Base-by-base conservation (phyloP, 1,140 invertebrate genomes). In the Limonius californicus region DNA sequence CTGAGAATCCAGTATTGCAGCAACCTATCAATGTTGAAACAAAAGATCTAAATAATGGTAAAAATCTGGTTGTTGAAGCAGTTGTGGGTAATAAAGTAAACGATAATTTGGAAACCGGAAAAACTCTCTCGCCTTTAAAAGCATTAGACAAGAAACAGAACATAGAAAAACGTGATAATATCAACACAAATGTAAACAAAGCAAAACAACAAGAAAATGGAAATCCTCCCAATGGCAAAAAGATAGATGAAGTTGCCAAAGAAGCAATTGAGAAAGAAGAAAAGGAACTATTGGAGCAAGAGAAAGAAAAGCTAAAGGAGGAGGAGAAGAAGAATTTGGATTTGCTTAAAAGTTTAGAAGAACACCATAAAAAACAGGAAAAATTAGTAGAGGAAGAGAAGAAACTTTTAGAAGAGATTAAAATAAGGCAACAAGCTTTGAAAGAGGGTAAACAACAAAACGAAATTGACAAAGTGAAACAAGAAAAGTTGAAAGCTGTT, bases 261-360 rank as follows among this genome's bases (percentile, higher is more conserved):
- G 75, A 78, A 72, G 70, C 75, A 19, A 80, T 83, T 11, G 81
- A 82, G 50, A 82, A 82, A 63, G 82, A 84, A 57, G 80, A 83
- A 35, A 77, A 80, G 54, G 79, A 83, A 65, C 73, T 78, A 9
- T 76, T 81, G 19, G 76, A 79, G 43, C 77, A 77, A 62, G 68
- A 71, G 39, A 68, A 75, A 53, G 59, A 72, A 18, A 70, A 76
- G 55, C 70, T 74, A 60, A 78, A 79, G 23, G 66, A 72, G 20
- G 74, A 79, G 64, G 73, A 78, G 21, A 71, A 76, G 6, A 39
- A 39, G 2, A 77, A 80, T 15, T 71, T 81, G 56, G 74, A 79
- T 62, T 72, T 77, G 54, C 69, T 84, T 18, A 77, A 81, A 47
- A 81, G 84, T 68, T 73, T 86, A 8, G 80, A 85, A 62, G 73